phyloP scores from a whole-genome alignment of 2,797 vertebrate genomes.

The Sphaeramia orbicularis region DNA sequence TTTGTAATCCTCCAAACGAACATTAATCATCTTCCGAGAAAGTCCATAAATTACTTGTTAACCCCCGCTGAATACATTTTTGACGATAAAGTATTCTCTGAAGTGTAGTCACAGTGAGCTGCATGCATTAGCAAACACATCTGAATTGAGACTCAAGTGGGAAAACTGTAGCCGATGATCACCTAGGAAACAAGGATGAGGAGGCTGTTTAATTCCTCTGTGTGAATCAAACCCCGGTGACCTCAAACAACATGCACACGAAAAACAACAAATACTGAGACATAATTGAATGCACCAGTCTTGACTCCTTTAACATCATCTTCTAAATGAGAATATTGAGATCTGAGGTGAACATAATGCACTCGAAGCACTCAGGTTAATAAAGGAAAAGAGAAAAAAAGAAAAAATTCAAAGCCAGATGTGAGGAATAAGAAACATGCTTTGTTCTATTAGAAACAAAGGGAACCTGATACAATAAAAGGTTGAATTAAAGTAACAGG shows the following conservation, averaged over 20 bases:
- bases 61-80: constrained; percentile 40
- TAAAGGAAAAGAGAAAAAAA: constrained; percentile 29
- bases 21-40: constrained; percentile 37
- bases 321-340: constrained; percentile 42
- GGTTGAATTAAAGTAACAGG: constrained; percentile 2
- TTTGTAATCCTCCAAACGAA: constrained; percentile 37
- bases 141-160: constrained; percentile 50
- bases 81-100: constrained; percentile 40
- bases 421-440: background rate
- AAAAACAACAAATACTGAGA: constrained; percentile 43
- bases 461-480: background rate
- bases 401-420: constrained; percentile 21
- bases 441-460: constrained; percentile 19
- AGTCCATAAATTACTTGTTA: constrained; percentile 30
- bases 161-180: constrained; percentile 60
- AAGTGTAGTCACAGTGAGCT: constrained; percentile 27
- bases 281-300: constrained; percentile 48
- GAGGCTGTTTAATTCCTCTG: constrained; percentile 57
- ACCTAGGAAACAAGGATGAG: constrained; percentile 74
- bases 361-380: constrained; percentile 44
- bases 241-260: constrained; percentile 47
- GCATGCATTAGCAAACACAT: constrained; percentile 47
- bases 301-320: constrained; percentile 36
- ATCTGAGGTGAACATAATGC: constrained; percentile 46
- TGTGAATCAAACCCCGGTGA: constrained; percentile 64